Conservation (phyloP, 2,888 invertebrate genomes). For the Agriopis marginaria region DNA sequence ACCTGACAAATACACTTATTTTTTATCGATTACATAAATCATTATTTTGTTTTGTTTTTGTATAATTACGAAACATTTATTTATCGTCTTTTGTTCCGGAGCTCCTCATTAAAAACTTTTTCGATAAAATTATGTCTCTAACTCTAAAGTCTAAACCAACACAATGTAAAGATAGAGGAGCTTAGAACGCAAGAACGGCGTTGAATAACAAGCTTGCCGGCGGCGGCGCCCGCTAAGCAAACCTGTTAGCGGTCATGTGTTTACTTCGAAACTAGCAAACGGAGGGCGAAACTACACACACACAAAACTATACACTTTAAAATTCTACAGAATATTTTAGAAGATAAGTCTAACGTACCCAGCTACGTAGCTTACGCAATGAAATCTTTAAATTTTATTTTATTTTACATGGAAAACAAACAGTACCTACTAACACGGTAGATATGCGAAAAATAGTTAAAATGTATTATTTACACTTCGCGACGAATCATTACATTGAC, state of each 20-base stretch:
- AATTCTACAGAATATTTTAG: background rate
- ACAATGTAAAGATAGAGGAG: slow-evolving; percentile 2
- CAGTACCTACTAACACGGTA: too few relatives aligned
- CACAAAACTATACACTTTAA: background rate
- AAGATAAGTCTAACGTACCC: background rate
- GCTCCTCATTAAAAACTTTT: background rate
- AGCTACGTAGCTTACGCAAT: too few relatives aligned
- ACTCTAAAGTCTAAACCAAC: background rate
- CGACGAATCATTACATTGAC: too few relatives aligned
- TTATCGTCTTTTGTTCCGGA: too few relatives aligned
- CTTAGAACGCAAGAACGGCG: background rate
- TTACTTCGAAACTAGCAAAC: slow-evolving; percentile 20
- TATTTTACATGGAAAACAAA: too few relatives aligned
- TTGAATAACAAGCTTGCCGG: slow-evolving; percentile 14
- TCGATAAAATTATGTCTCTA: slow-evolving; percentile 3
- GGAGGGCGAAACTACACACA: slow-evolving; percentile 1
- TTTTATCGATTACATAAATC: too few relatives aligned
- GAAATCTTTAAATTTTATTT: too few relatives aligned
- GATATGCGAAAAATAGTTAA: too few relatives aligned
- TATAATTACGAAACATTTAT: too few relatives aligned
- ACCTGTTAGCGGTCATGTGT: slow-evolving; percentile 21
- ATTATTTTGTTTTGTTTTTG: too few relatives aligned
- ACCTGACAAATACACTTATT: too few relatives aligned
- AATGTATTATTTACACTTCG: too few relatives aligned
- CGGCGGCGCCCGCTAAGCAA: slow-evolving; percentile 8